phyloP scores from a whole-genome alignment of 2,888 invertebrate species.

The Pyrochroa serraticornis region DNA sequence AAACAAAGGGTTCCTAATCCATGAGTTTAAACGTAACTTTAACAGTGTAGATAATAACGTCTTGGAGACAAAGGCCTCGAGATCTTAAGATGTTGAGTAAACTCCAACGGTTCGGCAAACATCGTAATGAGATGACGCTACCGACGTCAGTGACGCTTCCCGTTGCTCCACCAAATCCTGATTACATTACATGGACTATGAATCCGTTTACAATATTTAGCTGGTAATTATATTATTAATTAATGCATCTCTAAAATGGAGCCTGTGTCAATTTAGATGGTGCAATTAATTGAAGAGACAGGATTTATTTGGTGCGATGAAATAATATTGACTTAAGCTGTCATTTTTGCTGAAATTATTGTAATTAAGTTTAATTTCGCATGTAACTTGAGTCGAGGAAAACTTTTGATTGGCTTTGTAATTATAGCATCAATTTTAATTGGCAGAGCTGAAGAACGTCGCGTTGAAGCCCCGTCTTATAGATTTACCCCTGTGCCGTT shows the following conservation, averaged over 20 bases:
- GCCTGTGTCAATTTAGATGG: constrained; percentile 3
- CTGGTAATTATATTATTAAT: constrained; percentile 19
- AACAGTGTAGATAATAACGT: constrained; percentile 42
- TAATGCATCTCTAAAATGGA: neutral
- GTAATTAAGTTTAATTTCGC: constrained; percentile 51
- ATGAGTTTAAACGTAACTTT: constrained; percentile 44
- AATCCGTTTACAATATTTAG: constrained; percentile 15
- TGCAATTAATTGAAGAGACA: constrained; percentile 2
- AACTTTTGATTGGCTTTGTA: constrained; percentile 57
- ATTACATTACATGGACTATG: constrained; percentile 42
- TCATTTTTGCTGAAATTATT: constrained; percentile 42
- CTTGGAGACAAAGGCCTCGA: constrained; percentile 46
- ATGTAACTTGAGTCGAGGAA: constrained; percentile 50
- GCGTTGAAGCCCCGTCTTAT: constrained; percentile 41
- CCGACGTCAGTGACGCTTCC: constrained; percentile 35
- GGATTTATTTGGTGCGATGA: constrained; percentile 1
- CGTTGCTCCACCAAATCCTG: constrained; percentile 37
- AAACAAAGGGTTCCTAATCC: constrained; percentile 49
- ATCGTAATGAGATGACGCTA: constrained; percentile 47
- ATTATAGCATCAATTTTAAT: constrained; percentile 58
- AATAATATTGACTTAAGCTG: constrained; percentile 43
- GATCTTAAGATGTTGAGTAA: constrained; percentile 47
- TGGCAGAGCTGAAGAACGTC: constrained; percentile 46
- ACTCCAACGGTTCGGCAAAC: constrained; percentile 48
- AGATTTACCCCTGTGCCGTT: constrained; percentile 50